Evolutionary conservation across 2,797 vertebrate genomes (phyloP), one percentile per base, ranked within the genome.

Genomic region (Anomalospiza imberbis): DNA sequence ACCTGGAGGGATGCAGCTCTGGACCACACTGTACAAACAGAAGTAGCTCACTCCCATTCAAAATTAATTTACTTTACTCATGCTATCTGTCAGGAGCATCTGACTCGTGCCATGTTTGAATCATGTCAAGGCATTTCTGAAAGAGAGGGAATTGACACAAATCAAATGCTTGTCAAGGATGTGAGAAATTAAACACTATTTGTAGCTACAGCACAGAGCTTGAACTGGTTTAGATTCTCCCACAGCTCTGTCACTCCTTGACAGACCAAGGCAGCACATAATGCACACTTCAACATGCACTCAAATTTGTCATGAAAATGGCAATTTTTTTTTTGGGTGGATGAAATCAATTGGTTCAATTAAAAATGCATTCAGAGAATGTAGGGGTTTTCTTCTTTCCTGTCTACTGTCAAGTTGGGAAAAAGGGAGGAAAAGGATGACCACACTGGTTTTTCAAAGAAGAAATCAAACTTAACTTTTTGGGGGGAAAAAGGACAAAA

Each of bases 401-500:
- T 74, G 12, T 53, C 36, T 42, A 6, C 29, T 53, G 42, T 16
- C 32, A 58, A 48, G 5, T 3, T 57, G 10, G 9, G 32, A 3
- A 47, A 31, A 8, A 66, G 13, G 15, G 4, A 18, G 8, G 14
- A 34, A 34, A 68, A 58, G 18, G 31, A 42, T 53, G 85, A 88
- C 8, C 9, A 66, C 16, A 12, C 1, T 51, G 48, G 0, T 68
- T 80, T 81, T 81, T 74, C 13, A 48, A 40, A 66, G n/a, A 76
- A 65, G 9, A 73, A 76, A 24, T 54, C 14, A 66, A 80, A 9
- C 5, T 61, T 86, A 42, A 78, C 80, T 6, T 22, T 1, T 4
- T 2, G 5, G 6, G 2, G 0, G 1, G 31, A 53, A 38, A 50
- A 50, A 17, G 3, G 26, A 8, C 0, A 55, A 62, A 79, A 60